Conservation (phyloP, 1,140 invertebrate genomes). For the Drosophila lacteicornis region DNA sequence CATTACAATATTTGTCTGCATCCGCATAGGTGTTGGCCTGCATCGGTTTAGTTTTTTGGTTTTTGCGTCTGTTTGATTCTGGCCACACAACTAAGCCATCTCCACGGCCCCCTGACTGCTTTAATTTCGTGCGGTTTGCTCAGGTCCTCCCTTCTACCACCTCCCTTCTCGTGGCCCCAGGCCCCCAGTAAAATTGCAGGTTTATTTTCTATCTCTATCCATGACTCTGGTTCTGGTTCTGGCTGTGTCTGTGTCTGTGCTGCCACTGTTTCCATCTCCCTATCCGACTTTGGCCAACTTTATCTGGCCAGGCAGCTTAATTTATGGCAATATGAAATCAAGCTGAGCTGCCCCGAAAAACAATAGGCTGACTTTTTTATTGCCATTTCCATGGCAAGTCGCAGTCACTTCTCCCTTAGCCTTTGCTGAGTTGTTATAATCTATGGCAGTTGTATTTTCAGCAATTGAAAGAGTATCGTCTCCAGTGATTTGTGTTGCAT, state of each 20-base stretch:
- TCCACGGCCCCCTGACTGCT: conserved; percentile 30
- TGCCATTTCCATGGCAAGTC: conserved; percentile 13
- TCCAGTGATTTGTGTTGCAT: conserved; percentile 5
- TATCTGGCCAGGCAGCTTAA: conserved; percentile 46
- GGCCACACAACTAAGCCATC: conserved; percentile 41
- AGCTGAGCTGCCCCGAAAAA: conserved; percentile 39
- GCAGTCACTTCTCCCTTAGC: background rate
- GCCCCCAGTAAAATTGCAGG: conserved; percentile 38
- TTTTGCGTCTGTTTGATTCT: conserved; percentile 56
- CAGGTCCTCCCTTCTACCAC: background rate
- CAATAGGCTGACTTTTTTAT: conserved; percentile 46
- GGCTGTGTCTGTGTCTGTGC: background rate
- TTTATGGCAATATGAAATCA: conserved; percentile 58
- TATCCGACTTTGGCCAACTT: conserved; percentile 28
- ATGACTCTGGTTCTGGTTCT: background rate
- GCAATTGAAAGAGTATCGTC: conserved; percentile 31
- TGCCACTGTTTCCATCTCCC: conserved; percentile 1
- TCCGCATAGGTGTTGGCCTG: conserved; percentile 61
- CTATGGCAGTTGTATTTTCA: conserved; percentile 32
- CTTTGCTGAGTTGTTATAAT: conserved; percentile 32
- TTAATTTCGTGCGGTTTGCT: conserved; percentile 57
- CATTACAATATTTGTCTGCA: conserved; percentile 61
- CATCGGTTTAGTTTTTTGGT: conserved; percentile 40
- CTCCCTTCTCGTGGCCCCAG: background rate
- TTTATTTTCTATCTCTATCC: conserved; percentile 22